Evolutionary conservation across 1,140 invertebrate genomes (phyloP), one percentile per base, ranked within the genome.

Genomic region (Chironomus striatipennis): DNA sequence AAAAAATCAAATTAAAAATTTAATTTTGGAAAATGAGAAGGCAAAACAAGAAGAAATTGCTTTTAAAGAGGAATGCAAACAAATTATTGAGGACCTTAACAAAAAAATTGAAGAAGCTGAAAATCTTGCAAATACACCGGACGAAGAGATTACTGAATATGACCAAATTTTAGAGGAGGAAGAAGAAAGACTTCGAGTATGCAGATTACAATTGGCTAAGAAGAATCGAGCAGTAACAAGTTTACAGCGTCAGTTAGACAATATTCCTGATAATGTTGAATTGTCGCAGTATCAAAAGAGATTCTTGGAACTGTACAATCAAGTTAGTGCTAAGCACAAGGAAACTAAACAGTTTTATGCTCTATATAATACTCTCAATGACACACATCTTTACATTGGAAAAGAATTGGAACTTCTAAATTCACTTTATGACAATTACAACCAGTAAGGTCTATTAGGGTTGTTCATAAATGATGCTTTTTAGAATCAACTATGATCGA

Each of bases 281-380:
- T 84, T 99, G 18, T 89, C 92, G 72, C 97, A 99, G 81, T 99
- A 98, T 84, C 96, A 98, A 81, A 88, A 93, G 78, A 86, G 97
- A 77, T 98, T 98, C 83, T 87, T 98, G 77, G 97, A 99, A 85
- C 86, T 99, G 0, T 97, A 98, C 81, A 97, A 96, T 85, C 96
- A 97, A 90, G 92, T 98, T 81, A 91, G 94, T 75, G 90, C 91
- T 34, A 98, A 95, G 79, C 95, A 98, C 79, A 91, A 93, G 80
- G 96, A 98, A 87, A 98, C 96, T 0, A 98, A 98, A 82, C 95
- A 98, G 84, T 97, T 96, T 85, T 98, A 96, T 80, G 97, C 94
- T 42, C 85, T 98, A 74, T 97, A 97, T 82, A 99, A 99, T 83
- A 96, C 93, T 6, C 84, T 98, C n/a, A 91, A 96, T 81, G 96